Conservation (phyloP, 2,797 vertebrate genomes). For the Tenualosa ilisha region DNA sequence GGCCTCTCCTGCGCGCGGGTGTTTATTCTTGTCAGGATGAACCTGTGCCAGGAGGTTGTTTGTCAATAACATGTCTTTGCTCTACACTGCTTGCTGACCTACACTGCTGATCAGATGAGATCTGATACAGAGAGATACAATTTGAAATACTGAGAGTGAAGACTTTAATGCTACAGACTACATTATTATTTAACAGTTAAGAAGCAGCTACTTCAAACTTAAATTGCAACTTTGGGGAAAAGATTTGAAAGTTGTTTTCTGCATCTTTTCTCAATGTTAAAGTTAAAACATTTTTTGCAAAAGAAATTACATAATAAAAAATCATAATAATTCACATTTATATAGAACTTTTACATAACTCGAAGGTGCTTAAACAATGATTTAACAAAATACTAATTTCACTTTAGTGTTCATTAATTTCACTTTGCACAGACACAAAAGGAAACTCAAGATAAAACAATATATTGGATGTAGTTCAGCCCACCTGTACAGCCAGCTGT, state of each 20-base stretch:
- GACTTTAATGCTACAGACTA: background rate
- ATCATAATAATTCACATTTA: too few relatives aligned
- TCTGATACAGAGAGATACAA: background rate
- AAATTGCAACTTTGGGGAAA: background rate
- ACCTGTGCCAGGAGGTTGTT: conserved; percentile 74
- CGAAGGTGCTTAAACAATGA: too few relatives aligned
- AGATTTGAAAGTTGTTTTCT: background rate
- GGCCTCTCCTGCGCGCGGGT: conserved; percentile 90
- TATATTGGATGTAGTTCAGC: background rate
- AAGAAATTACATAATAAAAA: too few relatives aligned
- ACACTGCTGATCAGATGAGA: conserved; percentile 2
- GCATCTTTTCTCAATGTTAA: background rate
- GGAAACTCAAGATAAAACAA: background rate
- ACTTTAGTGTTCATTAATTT: background rate
- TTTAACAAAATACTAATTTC: too few relatives aligned
- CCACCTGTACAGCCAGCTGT: conserved; percentile 90
- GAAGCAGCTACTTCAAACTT: background rate
- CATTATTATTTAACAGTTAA: background rate
- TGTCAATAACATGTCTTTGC: background rate
- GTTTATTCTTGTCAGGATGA: conserved; percentile 95
- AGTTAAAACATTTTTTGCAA: too few relatives aligned
- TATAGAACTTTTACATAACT: too few relatives aligned
- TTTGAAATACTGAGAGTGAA: background rate
- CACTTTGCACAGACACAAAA: background rate
- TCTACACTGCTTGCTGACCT: background rate